Conservation (phyloP, 2,888 invertebrate species). For the Xylocampa areola region DNA sequence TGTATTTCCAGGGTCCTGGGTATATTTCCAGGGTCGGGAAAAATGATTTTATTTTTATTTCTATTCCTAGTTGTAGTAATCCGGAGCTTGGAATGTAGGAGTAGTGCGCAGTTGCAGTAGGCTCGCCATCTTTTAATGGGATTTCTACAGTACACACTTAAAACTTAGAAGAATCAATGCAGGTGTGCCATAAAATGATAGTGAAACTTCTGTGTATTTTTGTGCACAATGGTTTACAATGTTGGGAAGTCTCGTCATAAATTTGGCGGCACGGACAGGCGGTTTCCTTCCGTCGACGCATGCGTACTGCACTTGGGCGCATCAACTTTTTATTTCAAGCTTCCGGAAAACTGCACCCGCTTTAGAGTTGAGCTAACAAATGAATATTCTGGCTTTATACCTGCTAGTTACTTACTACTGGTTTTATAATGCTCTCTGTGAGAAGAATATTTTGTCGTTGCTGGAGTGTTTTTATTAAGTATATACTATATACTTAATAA, state of each 20-base stretch:
- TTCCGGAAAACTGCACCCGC: conserved; percentile 44
- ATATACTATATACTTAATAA: too few relatives aligned
- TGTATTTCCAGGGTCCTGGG: too few relatives aligned
- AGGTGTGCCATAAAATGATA: not conserved
- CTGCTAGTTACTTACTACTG: conserved; percentile 7
- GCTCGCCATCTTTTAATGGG: too few relatives aligned
- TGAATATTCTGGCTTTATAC: conserved; percentile 40
- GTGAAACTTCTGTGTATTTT: conserved; percentile 34
- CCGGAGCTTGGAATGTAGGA: too few relatives aligned
- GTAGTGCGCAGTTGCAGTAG: too few relatives aligned
- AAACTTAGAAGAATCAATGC: too few relatives aligned
- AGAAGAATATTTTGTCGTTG: conserved; percentile 6
- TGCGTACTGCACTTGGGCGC: conserved; percentile 57
- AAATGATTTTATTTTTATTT: too few relatives aligned
- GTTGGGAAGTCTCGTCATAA: conserved; percentile 75
- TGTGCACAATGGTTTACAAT: conserved; percentile 55
- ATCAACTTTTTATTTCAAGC: conserved; percentile 61
- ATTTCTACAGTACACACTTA: too few relatives aligned
- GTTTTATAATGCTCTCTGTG: conserved; percentile 20
- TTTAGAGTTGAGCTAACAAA: conserved; percentile 38
- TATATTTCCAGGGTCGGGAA: too few relatives aligned
- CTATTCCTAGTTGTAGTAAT: too few relatives aligned
- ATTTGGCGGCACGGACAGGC: conserved; percentile 72
- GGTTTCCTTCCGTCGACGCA: conserved; percentile 76
- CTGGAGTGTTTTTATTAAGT: not conserved